Base-by-base conservation (phyloP, 2,797 vertebrate genomes). In the Acanthiza pusilla region DNA sequence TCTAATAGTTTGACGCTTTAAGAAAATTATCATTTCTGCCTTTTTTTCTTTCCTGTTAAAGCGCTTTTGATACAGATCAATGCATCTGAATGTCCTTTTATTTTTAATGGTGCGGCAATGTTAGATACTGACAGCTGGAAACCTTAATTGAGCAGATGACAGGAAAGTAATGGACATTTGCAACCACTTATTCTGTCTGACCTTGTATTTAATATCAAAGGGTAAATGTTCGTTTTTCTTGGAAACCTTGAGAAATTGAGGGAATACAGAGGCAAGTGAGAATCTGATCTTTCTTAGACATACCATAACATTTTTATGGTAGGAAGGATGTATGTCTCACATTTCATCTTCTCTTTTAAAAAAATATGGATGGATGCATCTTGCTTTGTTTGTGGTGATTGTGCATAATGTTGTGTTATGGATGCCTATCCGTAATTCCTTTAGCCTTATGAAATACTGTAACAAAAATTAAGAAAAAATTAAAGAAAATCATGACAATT, bases 121-220 rank as follows among this genome's bases (percentile, higher is more conserved):
- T 97, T 88, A 90, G 88, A 94, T 85, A 94, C 93, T 97, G 97
- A 97, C 98, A 98, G 95, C 97, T 98, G 97, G 97, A 97, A 98
- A 94, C 96, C 94, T 97, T 97, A 98, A 97, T 98, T 98, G 97
- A 92, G 96, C 93, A 93, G 88, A 97, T 97, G 97, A 97, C 94
- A 97, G 94, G 87, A 95, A 97, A 96, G 82, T 94, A 96, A 97
- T 93, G 94, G 95, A 88, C 88, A 7, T 89, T 97, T 92, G 57
- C 81, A 89, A 75, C 85, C 92, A 87, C 70, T 97, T 93, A 66
- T 93, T 96, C 95, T 91, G 63, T 85, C 85, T 97, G 97, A 97
- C 97, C 97, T 98, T 98, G 97, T 79, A 23, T 89, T 96, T 96
- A 90, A 97, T 90, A 97, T 95, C 88, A 96, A 97, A 97, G 94